phyloP scores from a whole-genome alignment of 2,113 vertebrate genomes.

The Centropus unirufus region DNA sequence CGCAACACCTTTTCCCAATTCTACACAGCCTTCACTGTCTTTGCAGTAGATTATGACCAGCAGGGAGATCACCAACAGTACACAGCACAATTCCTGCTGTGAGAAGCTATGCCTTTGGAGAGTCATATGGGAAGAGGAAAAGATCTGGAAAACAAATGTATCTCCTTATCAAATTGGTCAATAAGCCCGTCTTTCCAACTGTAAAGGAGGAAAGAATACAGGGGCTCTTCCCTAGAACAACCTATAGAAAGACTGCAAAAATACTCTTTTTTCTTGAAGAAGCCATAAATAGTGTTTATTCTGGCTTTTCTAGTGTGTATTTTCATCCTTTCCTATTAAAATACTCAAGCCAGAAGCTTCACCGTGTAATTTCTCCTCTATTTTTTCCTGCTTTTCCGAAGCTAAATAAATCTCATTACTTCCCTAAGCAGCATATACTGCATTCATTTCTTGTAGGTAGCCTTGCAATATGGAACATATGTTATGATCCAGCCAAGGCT shows the following conservation, averaged over 20 bases:
- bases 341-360: neutral
- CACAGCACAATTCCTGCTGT: neutral
- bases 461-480: neutral
- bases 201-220: neutral
- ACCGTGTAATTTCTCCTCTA: neutral
- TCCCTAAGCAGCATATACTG: neutral
- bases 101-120: neutral
- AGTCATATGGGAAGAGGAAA: neutral
- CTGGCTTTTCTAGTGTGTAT: neutral
- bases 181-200: neutral
- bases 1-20: neutral
- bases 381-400: neutral
- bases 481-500: neutral
- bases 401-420: neutral
- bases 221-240: neutral
- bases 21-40: neutral
- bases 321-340: neutral
- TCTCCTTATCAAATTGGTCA: neutral
- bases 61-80: neutral
- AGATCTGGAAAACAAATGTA: neutral
- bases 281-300: neutral
- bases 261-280: neutral
- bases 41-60: neutral
- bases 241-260: neutral
- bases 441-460: neutral